Percentiles rank a stretch among this genome's conserved stretches.
Evolutionary conservation across 1,140 invertebrate species (phyloP).

Genomic region (Amphibalanus amphitrite): DNA sequence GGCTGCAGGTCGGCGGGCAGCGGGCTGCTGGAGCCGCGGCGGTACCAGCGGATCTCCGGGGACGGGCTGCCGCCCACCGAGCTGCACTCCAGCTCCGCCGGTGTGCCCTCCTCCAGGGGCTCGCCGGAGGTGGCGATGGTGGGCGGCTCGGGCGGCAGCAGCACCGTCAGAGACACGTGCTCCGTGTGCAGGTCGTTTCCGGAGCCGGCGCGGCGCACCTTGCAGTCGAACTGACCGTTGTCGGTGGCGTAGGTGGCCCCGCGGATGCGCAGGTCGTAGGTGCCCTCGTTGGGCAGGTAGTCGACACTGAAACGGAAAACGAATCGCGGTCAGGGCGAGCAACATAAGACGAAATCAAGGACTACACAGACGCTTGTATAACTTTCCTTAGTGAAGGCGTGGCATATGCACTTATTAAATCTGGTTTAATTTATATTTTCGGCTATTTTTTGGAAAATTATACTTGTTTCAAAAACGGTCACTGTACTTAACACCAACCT

Average conservation of each 20-base stretch:
- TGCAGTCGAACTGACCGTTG: slow-evolving; percentile 79
- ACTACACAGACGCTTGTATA: too few species aligned
- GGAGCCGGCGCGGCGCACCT: slow-evolving; percentile 62
- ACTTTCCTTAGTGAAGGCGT: too few species aligned
- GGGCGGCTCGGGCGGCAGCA: slow-evolving; percentile 62
- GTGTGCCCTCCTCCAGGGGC: slow-evolving; percentile 56
- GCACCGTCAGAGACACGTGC: slow-evolving; percentile 61
- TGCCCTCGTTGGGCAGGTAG: slow-evolving; percentile 53
- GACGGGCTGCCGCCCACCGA: slow-evolving; percentile 73
- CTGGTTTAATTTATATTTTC: too few species aligned
- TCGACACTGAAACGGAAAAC: slow-evolving; percentile 39
- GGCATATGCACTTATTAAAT: too few species aligned
- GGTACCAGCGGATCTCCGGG: slow-evolving; percentile 44
- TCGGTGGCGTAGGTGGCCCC: slow-evolving; percentile 54
- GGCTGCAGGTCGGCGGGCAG: slow-evolving; percentile 45
- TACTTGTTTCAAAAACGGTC: too few species aligned
- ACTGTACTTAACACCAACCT: too few species aligned
- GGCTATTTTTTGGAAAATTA: too few species aligned
- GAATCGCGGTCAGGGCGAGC: too few species aligned
- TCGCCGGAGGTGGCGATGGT: slow-evolving; percentile 47
- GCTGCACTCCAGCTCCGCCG: slow-evolving; percentile 47
- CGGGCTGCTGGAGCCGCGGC: slow-evolving; percentile 32
- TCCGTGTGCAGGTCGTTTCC: slow-evolving; percentile 66
- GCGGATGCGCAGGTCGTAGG: slow-evolving; percentile 65
- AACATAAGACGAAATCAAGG: too few species aligned